phyloP scores from a whole-genome alignment of 1,140 invertebrate species.

The Chironomus tepperi region DNA sequence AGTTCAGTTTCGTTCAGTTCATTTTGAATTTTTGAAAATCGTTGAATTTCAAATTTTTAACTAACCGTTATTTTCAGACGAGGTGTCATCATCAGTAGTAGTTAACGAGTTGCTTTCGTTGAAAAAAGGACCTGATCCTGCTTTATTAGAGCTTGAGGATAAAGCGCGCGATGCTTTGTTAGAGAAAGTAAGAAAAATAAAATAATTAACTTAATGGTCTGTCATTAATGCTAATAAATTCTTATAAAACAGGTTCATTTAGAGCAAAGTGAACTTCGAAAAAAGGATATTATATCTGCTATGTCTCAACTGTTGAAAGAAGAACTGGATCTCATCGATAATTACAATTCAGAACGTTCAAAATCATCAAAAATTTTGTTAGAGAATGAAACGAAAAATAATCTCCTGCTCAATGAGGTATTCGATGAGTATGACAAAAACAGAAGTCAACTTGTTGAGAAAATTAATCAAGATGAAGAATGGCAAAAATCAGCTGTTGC shows the following conservation, averaged over 20 bases:
- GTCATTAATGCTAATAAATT: too few species aligned
- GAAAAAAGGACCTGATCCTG: slow-evolving; percentile 48
- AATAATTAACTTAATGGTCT: too few species aligned
- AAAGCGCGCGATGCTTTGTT: slow-evolving; percentile 51
- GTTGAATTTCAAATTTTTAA: too few species aligned
- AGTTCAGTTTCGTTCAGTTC: slow-evolving; percentile 25
- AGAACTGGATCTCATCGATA: slow-evolving; percentile 41
- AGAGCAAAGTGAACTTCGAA: slow-evolving; percentile 32
- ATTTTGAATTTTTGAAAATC: not conserved
- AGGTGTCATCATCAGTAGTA: slow-evolving; percentile 53
- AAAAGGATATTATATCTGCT: slow-evolving; percentile 47
- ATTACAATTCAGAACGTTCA: slow-evolving; percentile 32
- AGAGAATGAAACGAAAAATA: slow-evolving; percentile 47
- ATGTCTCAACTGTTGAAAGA: slow-evolving; percentile 58
- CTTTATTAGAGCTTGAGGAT: slow-evolving; percentile 53
- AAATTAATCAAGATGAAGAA: slow-evolving; percentile 55
- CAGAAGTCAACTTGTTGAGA: slow-evolving; percentile 47
- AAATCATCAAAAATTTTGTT: slow-evolving; percentile 34
- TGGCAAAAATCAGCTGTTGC: slow-evolving; percentile 66
- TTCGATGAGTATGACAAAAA: slow-evolving; percentile 51
- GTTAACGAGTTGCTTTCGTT: slow-evolving; percentile 53
- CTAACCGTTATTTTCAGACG: slow-evolving; percentile 43
- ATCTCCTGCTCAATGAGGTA: slow-evolving; percentile 48
- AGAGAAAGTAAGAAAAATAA: slow-evolving; percentile 34
- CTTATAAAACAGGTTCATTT: slow-evolving; percentile 20